Evolutionary conservation across 2,888 invertebrate species (phyloP), one percentile per base, ranked within the genome.

Genomic region (Rugalucina vietnamica): DNA sequence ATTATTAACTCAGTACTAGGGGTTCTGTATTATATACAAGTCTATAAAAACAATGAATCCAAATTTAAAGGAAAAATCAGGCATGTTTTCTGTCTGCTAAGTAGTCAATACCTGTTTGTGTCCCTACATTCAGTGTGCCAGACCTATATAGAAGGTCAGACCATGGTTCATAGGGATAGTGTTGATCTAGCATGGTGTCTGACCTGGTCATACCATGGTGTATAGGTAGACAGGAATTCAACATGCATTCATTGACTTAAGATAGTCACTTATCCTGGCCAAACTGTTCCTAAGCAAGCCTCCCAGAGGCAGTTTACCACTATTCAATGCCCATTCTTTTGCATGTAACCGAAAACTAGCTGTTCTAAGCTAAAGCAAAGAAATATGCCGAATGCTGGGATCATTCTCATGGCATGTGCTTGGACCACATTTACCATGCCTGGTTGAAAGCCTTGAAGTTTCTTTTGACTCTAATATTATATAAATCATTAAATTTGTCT

Each of bases 121-220:
- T 69, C 82, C 76, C 76, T 73, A 76, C 77, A 71, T 75, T 83
- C 80, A 83, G 79, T 77, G 82, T 81, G 79, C 70, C 79, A 85
- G 60, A 76, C 60, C 36, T 60, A 77, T 18, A 50, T 73, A 69
- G 43, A 74, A 76, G 37, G 74, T 43, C 81, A 76, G 81, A 86
- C 86, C 83, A 86, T 83, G 86, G 81, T 86, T 86, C 83, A 81
- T 81, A 80, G 74, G 76, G 77, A 2, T 12, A 43, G 32, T 1
- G 1, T 79, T 79, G 14, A 49, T 82, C 74, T 82, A 54, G 78
- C 82, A 82, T 50, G 36, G 75, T 78, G 78, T 78, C 82, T 78
- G 74, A 79, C 71, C 78, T 50, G 75, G 57, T 29, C 18, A 32
- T 24, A 27, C 57, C 43, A 76, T 65, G 54, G 24, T 37, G 34